phyloP scores from a whole-genome alignment of 1,140 invertebrate species.

The Daktulosphaira vitifoliae region DNA sequence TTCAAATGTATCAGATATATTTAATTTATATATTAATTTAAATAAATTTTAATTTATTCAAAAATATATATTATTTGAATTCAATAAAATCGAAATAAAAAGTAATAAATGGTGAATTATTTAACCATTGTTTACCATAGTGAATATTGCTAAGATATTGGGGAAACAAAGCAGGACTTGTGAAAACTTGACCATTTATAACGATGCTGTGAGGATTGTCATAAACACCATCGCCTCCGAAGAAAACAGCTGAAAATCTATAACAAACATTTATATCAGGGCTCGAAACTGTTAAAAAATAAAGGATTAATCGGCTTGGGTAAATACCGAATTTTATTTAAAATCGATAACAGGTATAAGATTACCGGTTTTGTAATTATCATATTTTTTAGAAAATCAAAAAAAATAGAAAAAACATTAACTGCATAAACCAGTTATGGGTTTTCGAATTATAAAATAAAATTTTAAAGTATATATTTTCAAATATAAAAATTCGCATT shows the following conservation, averaged over 20 bases:
- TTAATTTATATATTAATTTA: too few relatives aligned
- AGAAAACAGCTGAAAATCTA: constrained; percentile 70
- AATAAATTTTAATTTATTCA: too few relatives aligned
- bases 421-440: too few relatives aligned
- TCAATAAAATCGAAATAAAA: background rate
- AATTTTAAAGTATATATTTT: too few relatives aligned
- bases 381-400: too few relatives aligned
- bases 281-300: constrained; percentile 15
- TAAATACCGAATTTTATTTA: background rate
- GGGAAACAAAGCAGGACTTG: constrained; percentile 41
- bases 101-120: background rate
- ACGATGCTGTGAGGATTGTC: constrained; percentile 59
- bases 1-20: too few relatives aligned
- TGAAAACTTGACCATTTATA: constrained; percentile 58
- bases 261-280: constrained; percentile 13
- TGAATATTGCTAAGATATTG: constrained; percentile 53
- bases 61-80: too few relatives aligned
- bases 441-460: too few relatives aligned
- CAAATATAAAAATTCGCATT: too few relatives aligned
- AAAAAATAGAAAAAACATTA: too few relatives aligned
- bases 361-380: too few relatives aligned
- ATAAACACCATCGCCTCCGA: constrained; percentile 64
- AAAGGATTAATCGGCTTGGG: background rate
- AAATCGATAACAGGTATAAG: too few relatives aligned
- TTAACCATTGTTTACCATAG: constrained; percentile 46